Conservation (phyloP, 2,113 vertebrate species). For the Sapajus apella region DNA sequence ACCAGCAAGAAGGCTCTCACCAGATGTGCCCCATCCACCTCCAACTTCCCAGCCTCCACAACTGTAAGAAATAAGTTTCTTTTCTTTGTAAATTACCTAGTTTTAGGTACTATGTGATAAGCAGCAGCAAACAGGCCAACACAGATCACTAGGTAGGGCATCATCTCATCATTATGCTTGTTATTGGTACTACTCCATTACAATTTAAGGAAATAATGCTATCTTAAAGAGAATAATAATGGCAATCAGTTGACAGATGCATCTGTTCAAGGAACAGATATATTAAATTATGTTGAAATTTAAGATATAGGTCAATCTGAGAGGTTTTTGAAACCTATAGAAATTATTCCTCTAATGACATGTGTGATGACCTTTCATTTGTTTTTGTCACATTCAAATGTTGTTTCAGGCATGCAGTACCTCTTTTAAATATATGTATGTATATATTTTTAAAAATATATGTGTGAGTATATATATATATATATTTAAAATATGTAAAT, state of each 20-base stretch:
- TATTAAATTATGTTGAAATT: conserved; percentile 43
- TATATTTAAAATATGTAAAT: no score
- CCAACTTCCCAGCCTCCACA: neutral
- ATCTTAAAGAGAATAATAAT: conserved; percentile 4
- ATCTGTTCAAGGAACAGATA: neutral
- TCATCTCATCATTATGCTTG: neutral
- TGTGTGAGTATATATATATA: no score
- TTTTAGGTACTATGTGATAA: neutral
- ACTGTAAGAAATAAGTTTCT: neutral
- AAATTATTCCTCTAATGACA: conserved; percentile 20
- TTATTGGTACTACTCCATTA: neutral
- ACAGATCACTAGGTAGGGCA: neutral
- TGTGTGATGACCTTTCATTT: conserved; percentile 46
- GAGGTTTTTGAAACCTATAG: neutral
- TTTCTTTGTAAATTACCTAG: neutral
- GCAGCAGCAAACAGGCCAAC: neutral
- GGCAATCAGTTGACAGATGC: neutral
- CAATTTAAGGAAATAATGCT: neutral
- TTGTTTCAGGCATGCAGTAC: neutral
- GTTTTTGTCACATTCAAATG: conserved; percentile 28
- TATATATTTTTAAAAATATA: no score
- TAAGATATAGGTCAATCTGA: conserved; percentile 35
- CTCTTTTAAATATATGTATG: neutral
- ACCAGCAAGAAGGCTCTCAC: neutral
- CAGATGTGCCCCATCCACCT: neutral